phyloP scores from a whole-genome alignment of 2,797 vertebrate species.

The Etheostoma nigrum region DNA sequence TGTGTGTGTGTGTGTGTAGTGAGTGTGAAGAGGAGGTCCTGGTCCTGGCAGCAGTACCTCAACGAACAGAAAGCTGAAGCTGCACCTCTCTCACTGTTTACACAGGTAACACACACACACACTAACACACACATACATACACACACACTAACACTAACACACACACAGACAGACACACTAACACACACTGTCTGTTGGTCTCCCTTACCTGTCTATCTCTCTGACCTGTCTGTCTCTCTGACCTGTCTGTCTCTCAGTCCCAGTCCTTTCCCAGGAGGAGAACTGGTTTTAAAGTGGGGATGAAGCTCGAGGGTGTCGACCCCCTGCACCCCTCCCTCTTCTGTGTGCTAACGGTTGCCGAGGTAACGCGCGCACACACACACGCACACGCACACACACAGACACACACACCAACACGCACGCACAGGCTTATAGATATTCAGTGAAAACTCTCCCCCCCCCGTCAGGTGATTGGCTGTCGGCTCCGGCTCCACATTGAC shows the following conservation, averaged over 20 bases:
- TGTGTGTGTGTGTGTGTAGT: too few relatives aligned
- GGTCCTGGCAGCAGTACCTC: too few relatives aligned
- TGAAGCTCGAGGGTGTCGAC: conserved; percentile 87
- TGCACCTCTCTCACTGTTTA: too few relatives aligned
- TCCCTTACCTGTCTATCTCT: background rate
- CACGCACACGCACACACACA: conserved; percentile 14
- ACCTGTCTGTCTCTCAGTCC: conserved; percentile 57
- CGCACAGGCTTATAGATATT: background rate
- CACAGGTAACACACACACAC: too few relatives aligned
- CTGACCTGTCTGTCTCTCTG: background rate
- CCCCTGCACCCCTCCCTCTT: conserved; percentile 86
- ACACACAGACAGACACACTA: too few relatives aligned
- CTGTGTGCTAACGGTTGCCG: conserved; percentile 86
- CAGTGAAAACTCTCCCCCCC: conserved; percentile 12
- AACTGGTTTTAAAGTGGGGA: conserved; percentile 85
- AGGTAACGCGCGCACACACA: conserved; percentile 74
- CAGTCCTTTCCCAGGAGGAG: conserved; percentile 80
- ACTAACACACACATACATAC: too few relatives aligned
- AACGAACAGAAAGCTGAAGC: too few relatives aligned
- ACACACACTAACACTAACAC: too few relatives aligned
- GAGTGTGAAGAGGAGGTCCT: too few relatives aligned
- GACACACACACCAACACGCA: conserved; percentile 16
- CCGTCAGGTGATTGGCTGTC: conserved; percentile 88
- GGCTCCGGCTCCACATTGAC: conserved; percentile 90
- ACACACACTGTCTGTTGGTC: background rate